Percentiles rank a stretch among this genome's conserved stretches.
phyloP scores from a whole-genome alignment of 2,797 vertebrate species.

The Novumbra hubbsi region DNA sequence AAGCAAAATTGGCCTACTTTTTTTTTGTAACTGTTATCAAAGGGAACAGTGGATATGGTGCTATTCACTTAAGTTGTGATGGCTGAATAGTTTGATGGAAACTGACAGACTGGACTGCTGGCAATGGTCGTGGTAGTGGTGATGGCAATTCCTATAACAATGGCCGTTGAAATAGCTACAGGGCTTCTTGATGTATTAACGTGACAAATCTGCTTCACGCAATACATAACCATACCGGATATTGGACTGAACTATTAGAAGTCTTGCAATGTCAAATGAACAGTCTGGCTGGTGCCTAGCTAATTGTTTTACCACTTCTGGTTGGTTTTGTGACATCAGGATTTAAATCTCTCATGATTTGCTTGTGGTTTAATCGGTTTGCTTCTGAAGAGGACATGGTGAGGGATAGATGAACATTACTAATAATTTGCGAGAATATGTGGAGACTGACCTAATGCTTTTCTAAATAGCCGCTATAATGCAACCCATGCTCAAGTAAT shows the following conservation, averaged over 20 bases:
- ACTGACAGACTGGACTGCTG: neutral
- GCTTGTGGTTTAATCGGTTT: neutral
- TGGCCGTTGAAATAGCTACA: neutral
- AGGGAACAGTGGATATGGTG: neutral
- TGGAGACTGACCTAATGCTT: neutral
- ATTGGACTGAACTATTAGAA: neutral
- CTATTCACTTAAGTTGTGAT: neutral
- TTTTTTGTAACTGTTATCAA: neutral
- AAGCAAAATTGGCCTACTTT: conserved; percentile 21
- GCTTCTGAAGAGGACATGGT: neutral
- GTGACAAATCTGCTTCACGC: neutral
- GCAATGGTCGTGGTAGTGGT: neutral
- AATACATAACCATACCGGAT: neutral
- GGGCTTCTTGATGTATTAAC: neutral
- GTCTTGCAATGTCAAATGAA: conserved; percentile 4
- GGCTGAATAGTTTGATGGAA: neutral
- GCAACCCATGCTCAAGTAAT: neutral
- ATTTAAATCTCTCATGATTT: neutral
- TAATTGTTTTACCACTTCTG: conserved; percentile 11
- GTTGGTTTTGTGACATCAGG: neutral
- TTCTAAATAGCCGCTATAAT: neutral
- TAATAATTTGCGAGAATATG: neutral
- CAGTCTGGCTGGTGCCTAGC: conserved; percentile 7
- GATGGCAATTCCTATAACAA: neutral
- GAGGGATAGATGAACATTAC: neutral